Evolutionary conservation across 2,113 vertebrate species (phyloP).

Genomic region (Pandion haliaetus): DNA sequence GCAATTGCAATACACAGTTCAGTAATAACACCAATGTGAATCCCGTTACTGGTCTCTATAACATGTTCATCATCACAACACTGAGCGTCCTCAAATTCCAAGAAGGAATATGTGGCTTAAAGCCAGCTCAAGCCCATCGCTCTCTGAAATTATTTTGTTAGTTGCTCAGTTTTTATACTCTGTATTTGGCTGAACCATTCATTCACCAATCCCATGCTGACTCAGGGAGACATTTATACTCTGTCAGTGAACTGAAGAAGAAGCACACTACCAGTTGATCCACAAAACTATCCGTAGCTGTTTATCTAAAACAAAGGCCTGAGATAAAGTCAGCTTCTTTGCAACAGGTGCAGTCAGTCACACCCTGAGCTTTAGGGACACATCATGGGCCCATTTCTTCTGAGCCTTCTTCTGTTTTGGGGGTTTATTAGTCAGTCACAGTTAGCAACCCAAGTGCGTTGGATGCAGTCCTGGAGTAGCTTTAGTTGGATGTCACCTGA

Average conservation of each 20-base stretch:
- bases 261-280: too few species aligned
- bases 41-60: not conserved
- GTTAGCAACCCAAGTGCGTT: not conserved
- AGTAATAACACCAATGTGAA: not conserved
- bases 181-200: not conserved
- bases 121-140: not conserved
- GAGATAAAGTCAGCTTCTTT: not conserved
- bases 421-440: not conserved
- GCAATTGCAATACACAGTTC: not conserved
- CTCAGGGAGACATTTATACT: not conserved
- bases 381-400: not conserved
- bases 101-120: not conserved
- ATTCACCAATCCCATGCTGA: not conserved
- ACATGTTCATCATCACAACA: rapidly evolving
- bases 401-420: not conserved
- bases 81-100: not conserved
- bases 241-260: not conserved
- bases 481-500: not conserved
- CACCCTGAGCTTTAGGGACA: not conserved
- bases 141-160: not conserved
- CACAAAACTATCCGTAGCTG: not conserved
- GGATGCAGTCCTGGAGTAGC: not conserved
- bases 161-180: not conserved
- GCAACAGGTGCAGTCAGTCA: not conserved
- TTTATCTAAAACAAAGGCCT: not conserved